Conservation (phyloP, 2,113 vertebrate genomes). For the Nesospiza acunhae region DNA sequence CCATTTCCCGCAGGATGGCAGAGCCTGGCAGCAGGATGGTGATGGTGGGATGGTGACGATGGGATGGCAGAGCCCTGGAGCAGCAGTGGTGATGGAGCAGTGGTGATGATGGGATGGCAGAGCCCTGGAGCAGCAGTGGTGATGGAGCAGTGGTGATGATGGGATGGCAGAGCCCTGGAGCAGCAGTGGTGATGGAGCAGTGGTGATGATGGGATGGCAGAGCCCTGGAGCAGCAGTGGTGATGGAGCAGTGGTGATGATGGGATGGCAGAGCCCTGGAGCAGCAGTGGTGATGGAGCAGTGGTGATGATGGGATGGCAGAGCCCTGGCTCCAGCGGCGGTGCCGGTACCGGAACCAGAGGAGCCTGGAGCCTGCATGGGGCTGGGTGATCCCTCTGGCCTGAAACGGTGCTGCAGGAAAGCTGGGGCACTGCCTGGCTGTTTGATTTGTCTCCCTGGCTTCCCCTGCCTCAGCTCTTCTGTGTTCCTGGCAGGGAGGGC, state of each 20-base stretch:
- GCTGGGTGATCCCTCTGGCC: neutral
- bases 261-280: neutral
- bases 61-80: too few relatives aligned
- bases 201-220: neutral
- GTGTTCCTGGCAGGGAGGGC: neutral
- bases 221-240: rapidly evolving
- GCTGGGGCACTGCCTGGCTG: neutral
- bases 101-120: neutral
- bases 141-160: neutral
- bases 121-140: rapidly evolving
- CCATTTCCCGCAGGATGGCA: neutral
- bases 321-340: neutral
- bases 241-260: too few relatives aligned
- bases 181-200: neutral
- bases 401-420: neutral
- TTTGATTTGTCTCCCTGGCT: slow-evolving; percentile 22
- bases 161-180: neutral
- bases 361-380: rapidly evolving
- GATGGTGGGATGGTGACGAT: too few relatives aligned
- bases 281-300: too few relatives aligned
- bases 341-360: rapidly evolving
- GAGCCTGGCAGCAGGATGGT: too few relatives aligned
- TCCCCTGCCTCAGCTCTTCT: neutral
- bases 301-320: neutral
- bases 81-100: too few relatives aligned